Evolutionary conservation across 2,888 invertebrate species (phyloP), one percentile per base, ranked within the genome.

Genomic region (Ormyrus labotus): DNA sequence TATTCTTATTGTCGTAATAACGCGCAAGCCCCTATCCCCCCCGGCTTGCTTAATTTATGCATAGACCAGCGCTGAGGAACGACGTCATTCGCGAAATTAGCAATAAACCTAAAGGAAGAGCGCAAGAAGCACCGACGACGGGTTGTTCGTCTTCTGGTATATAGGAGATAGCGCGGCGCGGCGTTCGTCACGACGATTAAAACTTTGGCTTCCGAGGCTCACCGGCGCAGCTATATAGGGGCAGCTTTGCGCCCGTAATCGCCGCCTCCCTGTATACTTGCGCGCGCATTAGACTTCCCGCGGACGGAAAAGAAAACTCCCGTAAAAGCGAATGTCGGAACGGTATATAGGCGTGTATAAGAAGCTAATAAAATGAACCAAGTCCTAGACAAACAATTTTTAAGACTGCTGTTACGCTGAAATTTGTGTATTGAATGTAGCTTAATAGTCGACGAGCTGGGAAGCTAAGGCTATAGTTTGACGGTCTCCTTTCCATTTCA

Each of bases 371-470:
- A 77, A 77, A 45, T 45, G 10, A 60, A 64, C 11, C 11, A 51
- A 19, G 9, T 85, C 83, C 85, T 86, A 85, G 86, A 87, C 87
- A 88, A 89, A 89, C 87, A 87, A 87, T 88, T 89, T 89, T 89
- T 88, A 87, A 82, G 86, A 86, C 85, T 86, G 47, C 19, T 19
- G 87, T 88, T 87, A 86, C 86, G 84, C 70, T 69, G 83, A 83
- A 85, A 84, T 84, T 85, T 87, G 86, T 19, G 47, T 47, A 68
- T 78, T 34, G 34, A 34, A 34, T 34, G 34, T 34, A 34, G 34
- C 34, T 34, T 34, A 34, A 34, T 34, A 34, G 34, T 34, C 34
- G 34, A 34, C 13, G 34, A 10, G 58, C n/a, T 34, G 34, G 34
- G 34, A 34, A 34, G 34, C 63, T 50, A 47, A 7, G 13, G 34